phyloP scores from a whole-genome alignment of 2,113 vertebrate species.

The Phalacrocorax brasilianus region DNA sequence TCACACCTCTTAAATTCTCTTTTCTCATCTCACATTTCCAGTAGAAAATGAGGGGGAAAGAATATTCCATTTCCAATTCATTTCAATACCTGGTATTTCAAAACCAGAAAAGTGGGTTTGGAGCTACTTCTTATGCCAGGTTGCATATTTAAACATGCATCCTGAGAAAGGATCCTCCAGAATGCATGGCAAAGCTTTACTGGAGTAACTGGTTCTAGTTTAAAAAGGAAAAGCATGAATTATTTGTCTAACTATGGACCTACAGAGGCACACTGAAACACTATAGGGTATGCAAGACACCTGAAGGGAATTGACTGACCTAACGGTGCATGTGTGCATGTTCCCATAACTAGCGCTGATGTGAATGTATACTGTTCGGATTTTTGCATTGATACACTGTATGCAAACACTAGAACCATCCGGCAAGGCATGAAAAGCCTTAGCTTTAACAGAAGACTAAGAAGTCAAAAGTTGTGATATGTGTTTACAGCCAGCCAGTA shows the following conservation, averaged over 20 bases:
- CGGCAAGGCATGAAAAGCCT: background rate
- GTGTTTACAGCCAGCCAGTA: background rate
- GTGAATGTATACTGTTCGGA: background rate
- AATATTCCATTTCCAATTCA: background rate
- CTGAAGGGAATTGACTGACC: background rate
- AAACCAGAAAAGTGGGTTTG: background rate
- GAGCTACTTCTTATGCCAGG: background rate
- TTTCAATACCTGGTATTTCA: background rate
- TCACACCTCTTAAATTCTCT: background rate
- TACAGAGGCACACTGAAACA: background rate
- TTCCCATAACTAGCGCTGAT: background rate
- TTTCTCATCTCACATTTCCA: background rate
- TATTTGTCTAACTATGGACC: background rate
- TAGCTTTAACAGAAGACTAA: background rate
- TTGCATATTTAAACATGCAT: background rate
- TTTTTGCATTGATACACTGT: background rate
- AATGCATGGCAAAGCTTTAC: background rate
- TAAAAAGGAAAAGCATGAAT: background rate
- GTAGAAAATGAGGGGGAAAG: background rate
- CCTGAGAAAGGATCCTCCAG: background rate
- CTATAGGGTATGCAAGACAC: background rate
- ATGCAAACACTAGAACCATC: background rate
- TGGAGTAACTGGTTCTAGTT: background rate
- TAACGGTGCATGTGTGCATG: background rate
- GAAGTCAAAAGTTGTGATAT: background rate